Percentiles rank a stretch among this genome's conserved stretches.
Evolutionary conservation across 2,113 vertebrate species (phyloP).

Genomic region (Zosterops lateralis): DNA sequence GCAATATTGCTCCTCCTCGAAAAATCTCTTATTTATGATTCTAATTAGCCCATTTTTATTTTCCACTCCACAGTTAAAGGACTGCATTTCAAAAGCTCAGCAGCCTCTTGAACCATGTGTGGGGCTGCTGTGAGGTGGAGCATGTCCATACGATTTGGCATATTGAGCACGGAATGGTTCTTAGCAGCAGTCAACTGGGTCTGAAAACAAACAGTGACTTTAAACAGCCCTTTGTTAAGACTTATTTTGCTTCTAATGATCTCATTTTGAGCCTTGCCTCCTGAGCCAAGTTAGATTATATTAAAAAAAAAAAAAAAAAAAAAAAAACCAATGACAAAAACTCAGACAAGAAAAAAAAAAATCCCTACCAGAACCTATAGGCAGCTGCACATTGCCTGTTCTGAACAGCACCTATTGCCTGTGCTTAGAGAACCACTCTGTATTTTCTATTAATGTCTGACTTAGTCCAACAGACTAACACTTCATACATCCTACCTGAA

Average conservation of each 20-base stretch:
- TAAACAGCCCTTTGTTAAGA: slow-evolving; percentile 56
- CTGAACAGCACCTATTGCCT: slow-evolving; percentile 15
- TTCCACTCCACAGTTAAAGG: slow-evolving; percentile 33
- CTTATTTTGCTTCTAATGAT: slow-evolving; percentile 50
- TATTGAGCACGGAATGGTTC: slow-evolving; percentile 55
- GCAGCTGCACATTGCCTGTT: neutral
- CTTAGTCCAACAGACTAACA: slow-evolving; percentile 57
- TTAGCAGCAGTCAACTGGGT: slow-evolving; percentile 59
- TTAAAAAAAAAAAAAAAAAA: neutral
- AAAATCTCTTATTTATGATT: slow-evolving; percentile 26
- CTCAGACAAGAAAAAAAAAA: slow-evolving; percentile 3
- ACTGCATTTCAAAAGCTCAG: slow-evolving; percentile 39
- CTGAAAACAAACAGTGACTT: slow-evolving; percentile 64
- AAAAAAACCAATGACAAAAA: neutral
- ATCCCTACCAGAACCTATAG: neutral
- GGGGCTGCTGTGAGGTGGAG: slow-evolving; percentile 60
- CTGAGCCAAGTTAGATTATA: slow-evolving; percentile 27
- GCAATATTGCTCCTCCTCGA: neutral
- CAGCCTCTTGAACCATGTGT: slow-evolving; percentile 48
- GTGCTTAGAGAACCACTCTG: slow-evolving; percentile 11
- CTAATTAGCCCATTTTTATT: slow-evolving; percentile 35
- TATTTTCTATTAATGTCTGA: slow-evolving; percentile 54
- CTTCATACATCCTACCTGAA: slow-evolving; percentile 63
- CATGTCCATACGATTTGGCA: slow-evolving; percentile 55
- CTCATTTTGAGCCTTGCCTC: slow-evolving; percentile 36